A percentile compares a stretch with the other conserved stretches of the same genome.
phyloP scores from a whole-genome alignment of 2,888 invertebrate genomes.

The Limnephilus rhombicus region DNA sequence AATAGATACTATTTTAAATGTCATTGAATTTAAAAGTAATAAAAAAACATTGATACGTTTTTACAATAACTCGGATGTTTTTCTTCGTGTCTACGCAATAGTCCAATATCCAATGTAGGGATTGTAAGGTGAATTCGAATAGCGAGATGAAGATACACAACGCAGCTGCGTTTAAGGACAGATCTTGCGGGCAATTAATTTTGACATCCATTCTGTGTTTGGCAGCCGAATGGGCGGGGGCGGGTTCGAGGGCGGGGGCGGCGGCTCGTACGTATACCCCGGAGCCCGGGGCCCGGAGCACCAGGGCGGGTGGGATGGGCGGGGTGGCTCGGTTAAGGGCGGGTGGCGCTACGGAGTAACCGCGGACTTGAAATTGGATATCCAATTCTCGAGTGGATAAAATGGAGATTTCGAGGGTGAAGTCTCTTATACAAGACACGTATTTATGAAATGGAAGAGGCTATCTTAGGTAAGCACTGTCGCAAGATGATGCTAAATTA shows the following conservation, averaged over 20 bases:
- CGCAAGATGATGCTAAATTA: conserved; percentile 14
- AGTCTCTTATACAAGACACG: conserved; percentile 6
- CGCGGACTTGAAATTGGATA: conserved; percentile 49
- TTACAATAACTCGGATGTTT: neutral
- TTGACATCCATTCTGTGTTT: conserved; percentile 51
- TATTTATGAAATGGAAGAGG: conserved; percentile 28
- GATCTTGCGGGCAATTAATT: conserved; percentile 52
- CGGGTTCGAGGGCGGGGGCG: neutral
- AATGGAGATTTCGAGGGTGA: conserved; percentile 17
- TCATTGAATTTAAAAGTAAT: neutral
- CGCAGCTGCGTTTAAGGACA: conserved; percentile 27
- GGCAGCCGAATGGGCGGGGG: conserved; percentile 8
- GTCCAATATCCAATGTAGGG: neutral
- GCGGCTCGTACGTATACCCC: neutral
- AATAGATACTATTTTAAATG: neutral
- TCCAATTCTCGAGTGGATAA: conserved; percentile 26
- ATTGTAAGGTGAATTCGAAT: neutral
- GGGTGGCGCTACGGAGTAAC: conserved; percentile 9
- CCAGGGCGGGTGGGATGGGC: neutral
- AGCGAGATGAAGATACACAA: conserved; percentile 3
- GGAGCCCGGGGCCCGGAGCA: conserved; percentile 3
- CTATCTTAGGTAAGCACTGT: neutral
- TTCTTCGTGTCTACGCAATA: neutral
- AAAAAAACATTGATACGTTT: neutral
- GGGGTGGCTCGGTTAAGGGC: neutral